Percentiles rank a stretch among this genome's conserved stretches.
These are phyloP conservation scores for Linnaemya vulpina DNA, from an alignment of 2,888 invertebrate genomes.

Conservation along the genomic window DNA sequence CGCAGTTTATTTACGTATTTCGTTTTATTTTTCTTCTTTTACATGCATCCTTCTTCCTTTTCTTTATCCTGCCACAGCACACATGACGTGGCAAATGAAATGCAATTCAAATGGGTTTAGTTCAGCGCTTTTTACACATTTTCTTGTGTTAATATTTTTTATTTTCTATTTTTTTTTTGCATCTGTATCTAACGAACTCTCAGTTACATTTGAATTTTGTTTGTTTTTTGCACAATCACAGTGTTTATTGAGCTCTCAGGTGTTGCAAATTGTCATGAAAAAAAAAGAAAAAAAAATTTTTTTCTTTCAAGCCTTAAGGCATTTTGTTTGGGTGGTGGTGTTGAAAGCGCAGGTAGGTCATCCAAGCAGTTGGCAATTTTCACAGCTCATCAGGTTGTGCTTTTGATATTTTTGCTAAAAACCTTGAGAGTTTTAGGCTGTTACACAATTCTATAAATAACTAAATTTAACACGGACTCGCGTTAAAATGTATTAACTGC, in stretches of 20 bases:
- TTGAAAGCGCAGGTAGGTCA: conserved; percentile 74
- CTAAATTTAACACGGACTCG: too few species aligned
- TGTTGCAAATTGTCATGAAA: conserved; percentile 62
- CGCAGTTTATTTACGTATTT: conserved; percentile 60
- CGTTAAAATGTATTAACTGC: too few species aligned
- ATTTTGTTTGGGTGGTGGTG: conserved; percentile 9
- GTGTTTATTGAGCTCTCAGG: conserved; percentile 75
- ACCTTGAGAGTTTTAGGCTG: neutral
- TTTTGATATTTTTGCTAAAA: neutral
- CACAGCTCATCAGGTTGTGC: conserved; percentile 72
- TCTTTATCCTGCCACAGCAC: conserved; percentile 74
- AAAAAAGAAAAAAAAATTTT: conserved; percentile 18
- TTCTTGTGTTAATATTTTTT: too few species aligned
- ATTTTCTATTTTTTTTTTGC: too few species aligned
- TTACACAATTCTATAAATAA: too few species aligned
- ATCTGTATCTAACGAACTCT: conserved; percentile 40
- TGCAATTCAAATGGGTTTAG: conserved; percentile 78
- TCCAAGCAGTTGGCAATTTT: conserved; percentile 77
- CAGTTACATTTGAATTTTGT: conserved; percentile 48
- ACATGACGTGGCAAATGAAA: conserved; percentile 79
- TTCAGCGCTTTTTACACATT: conserved; percentile 23
- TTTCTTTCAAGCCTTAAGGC: conserved; percentile 32
- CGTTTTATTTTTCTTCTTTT: conserved; percentile 38
- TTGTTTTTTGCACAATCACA: conserved; percentile 63
- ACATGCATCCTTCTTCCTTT: conserved; percentile 70